Evolutionary conservation across 2,888 invertebrate genomes (phyloP).

Genomic region (Monochamus alternatus): DNA sequence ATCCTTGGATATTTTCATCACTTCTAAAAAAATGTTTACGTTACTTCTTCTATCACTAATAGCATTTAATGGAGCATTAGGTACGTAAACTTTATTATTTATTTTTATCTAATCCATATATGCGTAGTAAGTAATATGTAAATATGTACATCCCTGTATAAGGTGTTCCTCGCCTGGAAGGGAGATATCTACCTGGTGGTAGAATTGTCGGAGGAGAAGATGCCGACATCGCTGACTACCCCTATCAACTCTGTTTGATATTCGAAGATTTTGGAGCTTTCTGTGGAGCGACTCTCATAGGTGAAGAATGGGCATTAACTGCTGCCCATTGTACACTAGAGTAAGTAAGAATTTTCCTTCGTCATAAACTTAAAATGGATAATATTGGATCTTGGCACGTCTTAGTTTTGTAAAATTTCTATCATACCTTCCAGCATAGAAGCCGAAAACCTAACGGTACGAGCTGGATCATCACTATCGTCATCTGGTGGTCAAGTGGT

Average conservation of each 20-base stretch:
- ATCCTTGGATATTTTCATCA: background rate
- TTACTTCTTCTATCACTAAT: background rate
- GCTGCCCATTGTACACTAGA: constrained; percentile 34
- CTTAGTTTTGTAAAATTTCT: background rate
- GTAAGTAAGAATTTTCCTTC: constrained; percentile 16
- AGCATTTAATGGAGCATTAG: background rate
- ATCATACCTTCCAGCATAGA: background rate
- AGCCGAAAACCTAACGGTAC: background rate
- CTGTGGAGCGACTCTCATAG: constrained; percentile 37
- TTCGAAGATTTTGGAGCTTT: constrained; percentile 23
- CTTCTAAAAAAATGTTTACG: background rate
- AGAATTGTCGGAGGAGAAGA: constrained; percentile 39
- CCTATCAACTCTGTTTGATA: constrained; percentile 36
- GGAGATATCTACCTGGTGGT: background rate
- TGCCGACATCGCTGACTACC: constrained; percentile 42
- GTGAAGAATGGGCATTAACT: constrained; percentile 32
- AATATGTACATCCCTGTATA: background rate
- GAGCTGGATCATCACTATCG: constrained; percentile 29
- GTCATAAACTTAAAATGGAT: background rate
- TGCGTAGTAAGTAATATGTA: background rate
- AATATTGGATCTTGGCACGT: background rate
- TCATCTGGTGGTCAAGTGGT: constrained; percentile 19
- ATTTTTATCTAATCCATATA: background rate
- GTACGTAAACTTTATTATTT: background rate
- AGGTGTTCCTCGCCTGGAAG: background rate